Evolutionary conservation across 2,888 invertebrate species (phyloP), one percentile per base, ranked within the genome.

Genomic region (Griposia aprilina): DNA sequence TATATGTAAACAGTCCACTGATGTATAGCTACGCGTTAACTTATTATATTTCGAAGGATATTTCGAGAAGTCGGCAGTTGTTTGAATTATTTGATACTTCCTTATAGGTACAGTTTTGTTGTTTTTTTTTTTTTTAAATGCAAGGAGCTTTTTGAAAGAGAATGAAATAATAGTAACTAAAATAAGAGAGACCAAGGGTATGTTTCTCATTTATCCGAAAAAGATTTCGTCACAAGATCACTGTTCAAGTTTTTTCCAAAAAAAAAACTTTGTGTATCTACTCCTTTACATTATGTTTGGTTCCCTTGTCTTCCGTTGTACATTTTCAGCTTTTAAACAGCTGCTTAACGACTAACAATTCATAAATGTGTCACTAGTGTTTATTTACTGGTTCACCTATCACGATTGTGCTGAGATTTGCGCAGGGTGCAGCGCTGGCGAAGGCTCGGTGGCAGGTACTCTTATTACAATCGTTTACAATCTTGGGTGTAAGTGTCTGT

Each of bases 351-450:
- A 67, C 71, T 72, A 74, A 26, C 72, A 69, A 75, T 86, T 62
- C 72, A 78, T 72, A 83, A 86, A 83, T 57, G 74, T 69, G 74
- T 83, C 79, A 76, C 69, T 76, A 20, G 55, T 75, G 59, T 83
- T 83, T 75, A 78, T 86, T 82, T 68, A 86, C 15, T 26, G 67
- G 63, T 65, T 83, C 74, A 83, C 79, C 84, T 84, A 86, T 84
- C 86, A 84, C 79, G 86, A 86, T 65, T 50, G 45, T 23, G 57
- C 74, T 13, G 62, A 55, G 76, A 72, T 79, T 76, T 70, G 52
- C 36, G 50, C 52, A 17, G 71, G 76, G 63, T 72, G 60, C n/a
- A n/a, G n/a, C 76, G 65, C 70, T n/a, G 11, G 69, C 41, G n/a
- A n/a, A 68, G 15, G 30, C 55, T 45, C 55, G 13, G 74, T 72